Base-by-base conservation (phyloP, 2,797 vertebrate genomes). In the Eidolon dupreanum region DNA sequence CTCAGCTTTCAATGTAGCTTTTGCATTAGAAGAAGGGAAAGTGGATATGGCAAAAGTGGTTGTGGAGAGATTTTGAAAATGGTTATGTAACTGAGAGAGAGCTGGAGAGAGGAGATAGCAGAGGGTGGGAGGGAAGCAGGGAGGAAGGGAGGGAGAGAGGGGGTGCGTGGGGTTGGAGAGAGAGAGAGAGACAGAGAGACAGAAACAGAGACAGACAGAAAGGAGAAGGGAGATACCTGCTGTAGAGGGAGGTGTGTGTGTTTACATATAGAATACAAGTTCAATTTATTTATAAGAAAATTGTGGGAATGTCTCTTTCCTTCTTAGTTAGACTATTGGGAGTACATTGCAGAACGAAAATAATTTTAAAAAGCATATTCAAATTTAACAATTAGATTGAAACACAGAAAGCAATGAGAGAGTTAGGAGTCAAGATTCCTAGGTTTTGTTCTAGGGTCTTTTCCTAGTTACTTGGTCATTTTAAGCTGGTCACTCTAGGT, bases 1-100 rank as follows among this genome's bases (percentile, higher is more conserved):
- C 96, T 97, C 93, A 51, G 93, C 59, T 28, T 97, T 96, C 96
- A 96, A 65, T 93, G 97, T 95, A 95, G 85, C 81, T 96, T 97
- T 97, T 96, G 93, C 95, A 94, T 97, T 11, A 96, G 86, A 95
- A 96, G 66, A 79, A 81, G 46, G 57, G 57, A 71, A 81, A 74
- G n/a, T 51, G 89, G 94, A 96, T 94, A 33, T n/a, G 55, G 65
- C 70, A 90, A 68, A 90, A 88, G 63, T 16, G 68, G 84, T 79
- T 77, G 65, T 38, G 77, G 94, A 41, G 59, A 43, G 68, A 82
- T 91, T 96, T 89, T 95, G 82, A 96, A 97, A 93, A 91, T 43
- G 0, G 0, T 85, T 68, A 20, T 26, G 65, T 95, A 59, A 49
- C 53, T 51, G 91, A 96, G 51, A 68, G 28, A 82, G n/a, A 55